Evolutionary conservation across 2,113 vertebrate genomes (phyloP).

Genomic region (Clupea harengus): DNA sequence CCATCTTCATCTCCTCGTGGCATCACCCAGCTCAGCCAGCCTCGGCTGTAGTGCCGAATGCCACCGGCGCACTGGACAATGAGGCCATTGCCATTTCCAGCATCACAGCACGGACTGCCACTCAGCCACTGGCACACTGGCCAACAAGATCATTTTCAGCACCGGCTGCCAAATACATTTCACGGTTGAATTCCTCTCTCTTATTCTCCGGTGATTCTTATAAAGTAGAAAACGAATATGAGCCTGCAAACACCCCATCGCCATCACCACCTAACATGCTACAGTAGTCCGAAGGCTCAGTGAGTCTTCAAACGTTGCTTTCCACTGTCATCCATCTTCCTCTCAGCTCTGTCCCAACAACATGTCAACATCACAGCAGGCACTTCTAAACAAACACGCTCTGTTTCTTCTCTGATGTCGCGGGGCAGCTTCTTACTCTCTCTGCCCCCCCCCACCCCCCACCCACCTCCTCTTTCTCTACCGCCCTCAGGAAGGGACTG

Average conservation of each 20-base stretch:
- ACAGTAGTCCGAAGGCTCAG: background rate
- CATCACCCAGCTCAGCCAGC: background rate
- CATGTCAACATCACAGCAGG: conserved; percentile 14
- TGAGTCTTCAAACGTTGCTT: background rate
- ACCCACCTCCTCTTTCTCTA: background rate
- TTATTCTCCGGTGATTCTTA: background rate
- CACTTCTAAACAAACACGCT: background rate
- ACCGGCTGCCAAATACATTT: background rate
- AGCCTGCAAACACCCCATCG: background rate
- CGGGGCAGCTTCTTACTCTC: background rate
- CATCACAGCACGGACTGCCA: background rate
- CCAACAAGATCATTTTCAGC: background rate
- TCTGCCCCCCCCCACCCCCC: background rate
- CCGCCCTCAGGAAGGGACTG: background rate
- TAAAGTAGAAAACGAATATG: background rate
- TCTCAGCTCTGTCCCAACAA: background rate
- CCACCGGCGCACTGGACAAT: background rate
- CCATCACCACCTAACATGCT: background rate
- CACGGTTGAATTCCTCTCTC: background rate
- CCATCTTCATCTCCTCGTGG: background rate
- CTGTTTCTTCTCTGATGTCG: background rate
- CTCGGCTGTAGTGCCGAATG: no score
- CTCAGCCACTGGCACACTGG: background rate
- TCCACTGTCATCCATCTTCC: background rate
- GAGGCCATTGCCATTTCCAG: background rate